Conservation (phyloP, 2,113 vertebrate genomes). For the Ardeotis arabs region DNA sequence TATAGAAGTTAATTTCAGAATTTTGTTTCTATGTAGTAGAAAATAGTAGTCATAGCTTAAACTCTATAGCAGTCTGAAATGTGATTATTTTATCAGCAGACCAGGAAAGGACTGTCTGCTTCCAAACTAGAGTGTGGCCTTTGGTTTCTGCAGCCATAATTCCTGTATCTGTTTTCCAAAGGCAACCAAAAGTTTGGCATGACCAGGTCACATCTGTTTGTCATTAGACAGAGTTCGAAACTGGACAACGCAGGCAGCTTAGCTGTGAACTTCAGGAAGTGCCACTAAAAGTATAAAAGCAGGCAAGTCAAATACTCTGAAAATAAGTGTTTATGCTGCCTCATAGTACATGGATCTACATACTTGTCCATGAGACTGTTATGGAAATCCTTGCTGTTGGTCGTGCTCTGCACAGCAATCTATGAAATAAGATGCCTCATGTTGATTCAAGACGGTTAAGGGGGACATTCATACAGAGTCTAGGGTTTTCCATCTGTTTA, state of each 20-base stretch:
- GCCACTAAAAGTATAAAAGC: neutral
- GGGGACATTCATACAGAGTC: neutral
- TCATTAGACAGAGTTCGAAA: slow-evolving; percentile 2
- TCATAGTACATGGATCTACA: neutral
- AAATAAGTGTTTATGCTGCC: neutral
- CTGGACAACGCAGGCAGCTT: neutral
- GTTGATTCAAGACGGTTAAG: neutral
- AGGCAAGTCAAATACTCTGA: neutral
- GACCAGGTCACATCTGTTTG: neutral
- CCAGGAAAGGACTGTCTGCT: neutral
- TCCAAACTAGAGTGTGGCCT: neutral
- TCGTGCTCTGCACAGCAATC: neutral
- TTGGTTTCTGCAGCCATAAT: neutral
- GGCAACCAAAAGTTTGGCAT: neutral
- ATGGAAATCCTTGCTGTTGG: neutral
- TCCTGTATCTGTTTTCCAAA: neutral
- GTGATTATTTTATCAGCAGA: neutral
- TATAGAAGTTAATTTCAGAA: neutral
- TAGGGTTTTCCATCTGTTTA: neutral
- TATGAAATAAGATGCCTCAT: neutral
- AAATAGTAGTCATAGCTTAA: neutral
- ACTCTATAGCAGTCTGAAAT: neutral
- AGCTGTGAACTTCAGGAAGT: neutral
- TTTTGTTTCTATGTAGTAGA: neutral
- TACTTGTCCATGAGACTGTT: neutral